Conservation (phyloP, 1,140 invertebrate genomes). For the Neodiprion lecontei region DNA sequence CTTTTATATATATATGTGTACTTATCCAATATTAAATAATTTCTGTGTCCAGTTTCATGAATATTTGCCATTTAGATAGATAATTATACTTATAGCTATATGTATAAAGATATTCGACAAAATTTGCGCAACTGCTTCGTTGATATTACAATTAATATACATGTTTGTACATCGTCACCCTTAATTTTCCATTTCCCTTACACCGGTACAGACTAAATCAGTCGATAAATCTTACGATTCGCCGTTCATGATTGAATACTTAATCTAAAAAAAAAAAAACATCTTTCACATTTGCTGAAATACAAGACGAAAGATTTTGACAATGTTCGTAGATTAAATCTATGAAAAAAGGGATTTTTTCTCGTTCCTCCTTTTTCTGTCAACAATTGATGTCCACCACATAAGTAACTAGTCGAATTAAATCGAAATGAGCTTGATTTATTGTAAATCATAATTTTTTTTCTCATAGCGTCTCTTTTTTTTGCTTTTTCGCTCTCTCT, state of each 20-base stretch:
- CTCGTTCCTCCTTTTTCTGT: too few relatives aligned
- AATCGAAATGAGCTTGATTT: too few relatives aligned
- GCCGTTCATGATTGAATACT: background rate
- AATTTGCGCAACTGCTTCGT: background rate
- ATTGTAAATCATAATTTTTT: too few relatives aligned
- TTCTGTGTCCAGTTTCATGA: background rate
- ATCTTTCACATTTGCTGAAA: background rate
- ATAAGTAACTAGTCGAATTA: too few relatives aligned
- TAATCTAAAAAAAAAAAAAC: background rate
- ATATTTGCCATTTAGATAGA: background rate
- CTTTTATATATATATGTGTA: too few relatives aligned
- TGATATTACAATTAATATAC: background rate
- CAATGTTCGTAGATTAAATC: too few relatives aligned
- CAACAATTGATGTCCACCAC: too few relatives aligned
- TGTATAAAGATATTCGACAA: background rate
- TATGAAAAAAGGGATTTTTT: too few relatives aligned
- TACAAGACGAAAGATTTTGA: too few relatives aligned
- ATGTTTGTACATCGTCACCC: background rate
- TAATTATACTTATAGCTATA: slow-evolving; percentile 3
- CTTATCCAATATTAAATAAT: background rate
- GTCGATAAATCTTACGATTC: background rate
- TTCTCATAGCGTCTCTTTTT: background rate
- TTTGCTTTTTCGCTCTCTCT: background rate
- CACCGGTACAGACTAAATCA: background rate
- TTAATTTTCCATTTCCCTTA: background rate